Evolutionary conservation across 2,888 invertebrate genomes (phyloP).

Genomic region (Mythimna impura): DNA sequence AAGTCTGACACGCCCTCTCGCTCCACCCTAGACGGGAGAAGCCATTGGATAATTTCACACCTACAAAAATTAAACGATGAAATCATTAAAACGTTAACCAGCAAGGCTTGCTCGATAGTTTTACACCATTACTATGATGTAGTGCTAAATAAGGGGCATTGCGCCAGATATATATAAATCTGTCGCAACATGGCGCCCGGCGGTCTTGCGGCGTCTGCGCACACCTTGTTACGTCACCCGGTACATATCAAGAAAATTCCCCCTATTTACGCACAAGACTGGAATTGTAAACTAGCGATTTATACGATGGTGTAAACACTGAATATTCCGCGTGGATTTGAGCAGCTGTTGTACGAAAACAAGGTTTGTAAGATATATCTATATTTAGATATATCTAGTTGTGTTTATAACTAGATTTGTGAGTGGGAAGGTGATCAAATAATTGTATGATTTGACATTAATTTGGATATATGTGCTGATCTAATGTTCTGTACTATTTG

Average conservation of each 20-base stretch:
- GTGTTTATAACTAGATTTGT: background rate
- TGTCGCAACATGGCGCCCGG: slow-evolving; percentile 71
- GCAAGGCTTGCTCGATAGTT: slow-evolving; percentile 1
- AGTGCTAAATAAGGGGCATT: slow-evolving; percentile 55
- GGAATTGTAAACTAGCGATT: slow-evolving; percentile 54
- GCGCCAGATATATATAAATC: slow-evolving; percentile 75
- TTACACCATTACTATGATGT: slow-evolving; percentile 33
- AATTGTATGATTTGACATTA: no score
- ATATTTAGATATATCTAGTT: no score
- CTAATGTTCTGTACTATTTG: background rate
- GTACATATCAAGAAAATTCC: slow-evolving; percentile 60
- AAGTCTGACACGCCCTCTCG: no score
- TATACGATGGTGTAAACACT: slow-evolving; percentile 46
- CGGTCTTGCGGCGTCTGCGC: slow-evolving; percentile 75
- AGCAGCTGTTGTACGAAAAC: slow-evolving; percentile 16
- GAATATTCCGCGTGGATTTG: slow-evolving; percentile 39
- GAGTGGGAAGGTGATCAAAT: background rate
- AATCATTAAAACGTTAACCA: slow-evolving; percentile 6
- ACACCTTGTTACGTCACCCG: slow-evolving; percentile 61
- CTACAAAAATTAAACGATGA: background rate
- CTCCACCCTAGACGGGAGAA: no score
- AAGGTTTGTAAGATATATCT: slow-evolving; percentile 1
- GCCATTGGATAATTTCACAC: no score
- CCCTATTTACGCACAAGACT: slow-evolving; percentile 47
- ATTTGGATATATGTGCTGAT: no score